Evolutionary conservation across 2,113 vertebrate species (phyloP).

Genomic region (Serilophus lunatus): DNA sequence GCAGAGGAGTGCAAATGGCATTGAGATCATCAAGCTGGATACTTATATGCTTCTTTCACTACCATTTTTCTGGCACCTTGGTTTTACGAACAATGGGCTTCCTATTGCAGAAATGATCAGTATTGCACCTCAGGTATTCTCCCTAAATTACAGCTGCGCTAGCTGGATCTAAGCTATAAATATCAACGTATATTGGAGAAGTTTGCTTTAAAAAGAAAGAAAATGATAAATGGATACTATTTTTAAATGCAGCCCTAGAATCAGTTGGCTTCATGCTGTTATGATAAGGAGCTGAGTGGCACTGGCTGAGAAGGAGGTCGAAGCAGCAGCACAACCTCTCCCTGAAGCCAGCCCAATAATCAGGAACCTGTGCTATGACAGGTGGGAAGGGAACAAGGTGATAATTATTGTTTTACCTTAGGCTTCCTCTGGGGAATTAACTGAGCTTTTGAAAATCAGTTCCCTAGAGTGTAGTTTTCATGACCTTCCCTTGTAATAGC

Average conservation of each 20-base stretch:
- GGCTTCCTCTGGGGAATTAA: background rate
- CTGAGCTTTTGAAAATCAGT: background rate
- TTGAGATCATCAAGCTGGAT: constrained; percentile 15
- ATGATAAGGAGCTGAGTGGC: constrained; percentile 31
- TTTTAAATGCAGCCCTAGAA: constrained; percentile 45
- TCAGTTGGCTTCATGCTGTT: constrained; percentile 24
- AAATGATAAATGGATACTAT: constrained; percentile 26
- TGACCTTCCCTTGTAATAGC: background rate
- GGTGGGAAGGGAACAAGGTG: background rate
- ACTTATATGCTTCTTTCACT: background rate
- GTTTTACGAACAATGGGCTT: background rate
- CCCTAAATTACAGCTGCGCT: background rate
- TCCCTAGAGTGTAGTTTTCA: background rate
- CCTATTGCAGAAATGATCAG: constrained; percentile 12
- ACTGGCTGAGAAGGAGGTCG: constrained; percentile 10
- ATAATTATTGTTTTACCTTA: constrained; percentile 53
- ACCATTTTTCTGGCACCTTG: background rate
- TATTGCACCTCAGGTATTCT: constrained; percentile 12
- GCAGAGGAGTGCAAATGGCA: background rate
- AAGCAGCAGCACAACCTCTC: background rate
- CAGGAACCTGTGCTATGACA: background rate
- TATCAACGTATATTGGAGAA: background rate
- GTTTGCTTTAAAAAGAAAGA: constrained; percentile 10
- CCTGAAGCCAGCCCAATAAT: background rate
- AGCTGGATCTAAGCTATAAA: constrained; percentile 19